phyloP scores from a whole-genome alignment of 2,797 vertebrate species.

The Enteromius thamalakanensis region DNA sequence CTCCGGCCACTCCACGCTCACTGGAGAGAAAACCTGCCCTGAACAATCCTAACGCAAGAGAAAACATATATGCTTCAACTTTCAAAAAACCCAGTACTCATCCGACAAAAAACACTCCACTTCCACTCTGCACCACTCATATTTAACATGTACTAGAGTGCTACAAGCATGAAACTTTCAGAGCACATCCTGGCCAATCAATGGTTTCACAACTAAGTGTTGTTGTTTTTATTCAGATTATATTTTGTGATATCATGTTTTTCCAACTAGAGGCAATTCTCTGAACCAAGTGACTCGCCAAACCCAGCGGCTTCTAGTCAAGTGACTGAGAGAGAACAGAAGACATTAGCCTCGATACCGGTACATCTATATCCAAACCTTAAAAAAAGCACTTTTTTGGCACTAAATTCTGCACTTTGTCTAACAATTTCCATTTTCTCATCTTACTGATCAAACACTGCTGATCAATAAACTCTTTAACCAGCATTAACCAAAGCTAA shows the following conservation, averaged over 20 bases:
- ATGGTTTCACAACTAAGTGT: background rate
- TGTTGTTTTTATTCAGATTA: conserved; percentile 20
- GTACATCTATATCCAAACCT: conserved; percentile 64
- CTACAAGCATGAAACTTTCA: background rate
- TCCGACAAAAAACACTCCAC: background rate
- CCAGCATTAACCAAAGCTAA: conserved; percentile 25
- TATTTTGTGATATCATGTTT: conserved; percentile 48
- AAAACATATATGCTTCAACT: conserved; percentile 12
- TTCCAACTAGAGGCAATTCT: conserved; percentile 79
- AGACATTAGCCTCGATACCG: conserved; percentile 81
- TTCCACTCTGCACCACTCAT: conserved; percentile 7
- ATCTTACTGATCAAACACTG: conserved; percentile 17
- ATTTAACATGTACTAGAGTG: background rate
- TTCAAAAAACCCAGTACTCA: background rate
- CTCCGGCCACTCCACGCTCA: background rate
- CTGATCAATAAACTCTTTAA: background rate
- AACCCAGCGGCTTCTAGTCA: conserved; percentile 79
- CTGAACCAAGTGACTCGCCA: conserved; percentile 72
- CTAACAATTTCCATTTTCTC: background rate
- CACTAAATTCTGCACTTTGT: conserved; percentile 11
- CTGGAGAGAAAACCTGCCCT: conserved; percentile 19
- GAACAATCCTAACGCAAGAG: background rate
- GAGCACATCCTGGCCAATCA: background rate
- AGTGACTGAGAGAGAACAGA: conserved; percentile 71
- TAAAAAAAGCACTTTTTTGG: conserved; percentile 21